Evolutionary conservation across 1,140 invertebrate genomes (phyloP), one percentile per base, ranked within the genome.

Genomic region (Acromyrmex heyeri): DNA sequence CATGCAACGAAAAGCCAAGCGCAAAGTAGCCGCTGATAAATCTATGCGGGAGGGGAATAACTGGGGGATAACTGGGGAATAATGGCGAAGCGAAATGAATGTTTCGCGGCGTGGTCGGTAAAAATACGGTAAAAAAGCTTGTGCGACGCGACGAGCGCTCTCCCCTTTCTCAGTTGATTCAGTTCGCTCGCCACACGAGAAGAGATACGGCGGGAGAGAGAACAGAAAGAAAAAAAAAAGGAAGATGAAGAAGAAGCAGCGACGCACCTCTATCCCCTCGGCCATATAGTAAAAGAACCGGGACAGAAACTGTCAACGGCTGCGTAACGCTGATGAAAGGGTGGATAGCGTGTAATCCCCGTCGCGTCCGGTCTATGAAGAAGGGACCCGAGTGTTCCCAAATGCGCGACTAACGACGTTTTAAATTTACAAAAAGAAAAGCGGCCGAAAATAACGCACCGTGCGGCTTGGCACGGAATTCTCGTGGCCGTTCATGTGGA

Each of bases 301-400:
- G 38, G 70, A 30, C 50, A 55, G 64, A 53, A 64, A 85, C 79
- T 76, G 89, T 83, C 86, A 89, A 86, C 87, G 86, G 86, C 34
- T 81, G 64, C 55, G 86, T 57, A 86, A 86, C 70, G 85, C 64
- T 82, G 88, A 90, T 89, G 88, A 89, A 90, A 90, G 78, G 57
- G 73, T 87, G 88, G 88, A 89, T 89, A 83, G 69, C 82, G 78
- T 70, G 76, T 89, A 89, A 90, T 90, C 88, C 86, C 79, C 73
- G 61, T 50, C 21, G 78, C 70, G 85, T 90, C 88, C 78, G 73
- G 65, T 87, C 82, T 27, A 65, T 59, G 65, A 67, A 69, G 64
- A 6, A 78, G 73, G 55, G 62, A 44, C 2, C 67, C 10, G 83
- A 78, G 85, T 38, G 34, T 85, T 65, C 81, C 59, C 88, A 73